Evolutionary conservation across 1,140 invertebrate genomes (phyloP).

Genomic region (Bursaphelenchus mucronatus): DNA sequence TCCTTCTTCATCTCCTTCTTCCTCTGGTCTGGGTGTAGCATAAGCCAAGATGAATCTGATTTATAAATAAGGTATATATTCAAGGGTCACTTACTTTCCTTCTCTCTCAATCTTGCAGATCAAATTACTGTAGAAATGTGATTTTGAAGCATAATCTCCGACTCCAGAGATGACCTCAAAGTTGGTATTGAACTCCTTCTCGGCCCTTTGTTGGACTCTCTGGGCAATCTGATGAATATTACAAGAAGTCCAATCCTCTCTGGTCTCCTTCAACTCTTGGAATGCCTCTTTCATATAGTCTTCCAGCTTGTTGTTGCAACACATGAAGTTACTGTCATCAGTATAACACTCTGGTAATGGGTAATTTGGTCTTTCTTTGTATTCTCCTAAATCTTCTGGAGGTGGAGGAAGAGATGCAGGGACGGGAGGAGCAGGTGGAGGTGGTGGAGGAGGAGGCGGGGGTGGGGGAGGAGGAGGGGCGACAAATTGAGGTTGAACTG

Average conservation of each 20-base stretch:
- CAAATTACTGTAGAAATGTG: conserved; percentile 22
- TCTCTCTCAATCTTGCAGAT: conserved; percentile 45
- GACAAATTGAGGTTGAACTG: neutral
- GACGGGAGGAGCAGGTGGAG: neutral
- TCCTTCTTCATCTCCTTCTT: conserved; percentile 2
- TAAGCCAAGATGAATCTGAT: conserved; percentile 37
- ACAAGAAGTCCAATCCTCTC: conserved; percentile 24
- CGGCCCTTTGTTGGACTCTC: conserved; percentile 17
- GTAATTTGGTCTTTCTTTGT: conserved; percentile 19
- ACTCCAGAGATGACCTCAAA: conserved; percentile 43
- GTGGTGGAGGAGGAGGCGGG: conserved; percentile 2
- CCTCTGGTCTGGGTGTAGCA: conserved; percentile 33
- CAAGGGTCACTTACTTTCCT: conserved; percentile 24
- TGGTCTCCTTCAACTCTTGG: conserved; percentile 13
- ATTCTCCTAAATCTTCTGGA: neutral
- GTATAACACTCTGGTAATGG: conserved; percentile 43
- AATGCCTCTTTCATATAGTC: conserved; percentile 32
- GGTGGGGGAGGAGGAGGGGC: neutral
- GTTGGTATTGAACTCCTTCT: conserved; percentile 44
- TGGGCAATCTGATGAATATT: conserved; percentile 43
- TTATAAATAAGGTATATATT: conserved; percentile 10
- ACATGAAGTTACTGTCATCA: conserved; percentile 41
- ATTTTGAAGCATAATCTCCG: conserved; percentile 38
- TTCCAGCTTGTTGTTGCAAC: conserved; percentile 40
- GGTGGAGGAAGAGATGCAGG: neutral